Evolutionary conservation across 2,113 vertebrate species (phyloP).

Genomic region (Daboia siamensis): DNA sequence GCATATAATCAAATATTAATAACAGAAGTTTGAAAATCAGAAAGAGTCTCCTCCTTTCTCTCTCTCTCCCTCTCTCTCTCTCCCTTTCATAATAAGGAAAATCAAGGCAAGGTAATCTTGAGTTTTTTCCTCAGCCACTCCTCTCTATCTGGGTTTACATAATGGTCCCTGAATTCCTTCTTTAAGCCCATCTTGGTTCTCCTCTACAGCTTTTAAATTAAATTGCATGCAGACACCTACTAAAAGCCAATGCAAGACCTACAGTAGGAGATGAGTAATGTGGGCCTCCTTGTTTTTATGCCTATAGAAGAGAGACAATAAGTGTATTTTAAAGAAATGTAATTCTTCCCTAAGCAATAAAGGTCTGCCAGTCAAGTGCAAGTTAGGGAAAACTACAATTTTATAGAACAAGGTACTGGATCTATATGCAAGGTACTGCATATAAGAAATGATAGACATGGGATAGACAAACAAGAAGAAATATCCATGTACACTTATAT

Average conservation of each 20-base stretch:
- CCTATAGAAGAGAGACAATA: background rate
- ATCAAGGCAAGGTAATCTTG: background rate
- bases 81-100: too few relatives aligned
- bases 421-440: background rate
- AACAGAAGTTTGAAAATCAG: background rate
- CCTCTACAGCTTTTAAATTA: background rate
- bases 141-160: background rate
- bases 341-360: background rate
- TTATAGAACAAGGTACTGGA: background rate
- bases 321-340: background rate
- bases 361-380: background rate
- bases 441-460: background rate
- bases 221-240: background rate
- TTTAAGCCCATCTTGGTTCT: background rate
- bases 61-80: too few relatives aligned
- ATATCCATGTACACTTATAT: background rate
- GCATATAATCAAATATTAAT: background rate
- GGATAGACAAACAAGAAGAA: background rate
- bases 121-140: background rate
- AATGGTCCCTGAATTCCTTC: background rate
- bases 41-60: background rate
- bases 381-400: background rate
- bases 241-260: background rate
- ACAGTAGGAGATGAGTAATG: background rate
- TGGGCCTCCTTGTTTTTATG: background rate